phyloP scores from a whole-genome alignment of 1,140 invertebrate genomes.

The Heliconius hewitsoni region DNA sequence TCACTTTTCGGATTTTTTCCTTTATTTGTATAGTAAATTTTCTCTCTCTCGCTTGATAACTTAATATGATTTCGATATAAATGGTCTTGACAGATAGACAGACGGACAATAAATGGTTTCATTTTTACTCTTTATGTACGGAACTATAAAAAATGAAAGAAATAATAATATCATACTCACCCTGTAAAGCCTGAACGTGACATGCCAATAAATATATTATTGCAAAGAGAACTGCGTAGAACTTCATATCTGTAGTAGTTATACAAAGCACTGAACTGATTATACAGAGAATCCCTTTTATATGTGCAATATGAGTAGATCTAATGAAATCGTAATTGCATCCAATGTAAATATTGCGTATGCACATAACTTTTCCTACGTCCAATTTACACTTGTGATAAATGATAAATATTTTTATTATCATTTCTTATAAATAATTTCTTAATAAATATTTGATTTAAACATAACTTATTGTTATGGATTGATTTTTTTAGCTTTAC shows the following conservation, averaged over 20 bases:
- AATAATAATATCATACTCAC: neutral
- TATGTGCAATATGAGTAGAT: neutral
- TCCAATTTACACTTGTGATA: neutral
- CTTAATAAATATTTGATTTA: neutral
- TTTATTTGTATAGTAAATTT: no score
- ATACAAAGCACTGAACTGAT: neutral
- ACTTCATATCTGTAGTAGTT: neutral
- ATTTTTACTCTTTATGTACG: no score
- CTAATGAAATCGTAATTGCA: neutral
- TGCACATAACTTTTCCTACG: neutral
- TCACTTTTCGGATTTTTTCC: no score
- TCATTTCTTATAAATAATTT: neutral
- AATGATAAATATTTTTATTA: neutral
- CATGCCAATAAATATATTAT: neutral
- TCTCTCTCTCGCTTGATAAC: no score
- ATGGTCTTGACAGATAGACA: no score
- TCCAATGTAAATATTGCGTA: neutral
- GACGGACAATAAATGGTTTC: no score
- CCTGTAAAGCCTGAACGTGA: neutral
- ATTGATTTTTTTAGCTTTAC: no score
- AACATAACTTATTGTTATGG: neutral
- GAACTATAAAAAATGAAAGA: no score
- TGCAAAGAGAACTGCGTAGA: neutral
- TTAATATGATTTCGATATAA: no score
- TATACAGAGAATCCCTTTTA: neutral